Percentiles rank a stretch among this genome's conserved stretches.
Conservation (phyloP, 2,113 vertebrate genomes). For the Dipodomys stephensi region DNA sequence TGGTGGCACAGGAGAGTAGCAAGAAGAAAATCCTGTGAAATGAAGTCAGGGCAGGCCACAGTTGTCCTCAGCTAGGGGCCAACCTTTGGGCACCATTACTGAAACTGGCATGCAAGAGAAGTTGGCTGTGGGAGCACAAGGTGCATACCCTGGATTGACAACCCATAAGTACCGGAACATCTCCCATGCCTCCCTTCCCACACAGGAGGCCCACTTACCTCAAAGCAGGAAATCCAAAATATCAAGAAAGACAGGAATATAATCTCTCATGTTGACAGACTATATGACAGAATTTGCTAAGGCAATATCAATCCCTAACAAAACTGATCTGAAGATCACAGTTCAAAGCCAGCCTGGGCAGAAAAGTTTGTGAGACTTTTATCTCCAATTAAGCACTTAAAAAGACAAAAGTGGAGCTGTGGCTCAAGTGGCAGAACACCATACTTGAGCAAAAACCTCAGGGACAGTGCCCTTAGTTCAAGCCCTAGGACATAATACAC, state of each 20-base stretch:
- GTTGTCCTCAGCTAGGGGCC: background rate
- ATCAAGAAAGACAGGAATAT: background rate
- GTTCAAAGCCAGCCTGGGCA: no score
- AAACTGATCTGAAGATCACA: no score
- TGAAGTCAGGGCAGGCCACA: background rate
- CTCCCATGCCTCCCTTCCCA: no score
- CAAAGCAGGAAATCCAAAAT: background rate
- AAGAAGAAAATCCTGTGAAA: background rate
- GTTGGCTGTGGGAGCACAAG: background rate
- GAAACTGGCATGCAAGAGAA: background rate
- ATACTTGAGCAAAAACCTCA: no score
- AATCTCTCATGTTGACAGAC: background rate
- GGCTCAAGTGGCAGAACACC: no score
- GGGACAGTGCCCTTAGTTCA: no score
- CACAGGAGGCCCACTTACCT: background rate
- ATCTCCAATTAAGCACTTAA: no score
- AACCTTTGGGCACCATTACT: background rate
- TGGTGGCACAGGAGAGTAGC: background rate
- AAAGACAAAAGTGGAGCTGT: no score
- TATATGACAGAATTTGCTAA: background rate
- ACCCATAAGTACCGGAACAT: background rate
- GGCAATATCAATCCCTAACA: background rate
- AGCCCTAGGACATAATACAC: background rate
- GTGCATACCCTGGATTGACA: fast-evolving
- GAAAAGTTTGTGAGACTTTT: no score